phyloP scores from a whole-genome alignment of 2,888 invertebrate species.

The Ormyrus pomaceus region DNA sequence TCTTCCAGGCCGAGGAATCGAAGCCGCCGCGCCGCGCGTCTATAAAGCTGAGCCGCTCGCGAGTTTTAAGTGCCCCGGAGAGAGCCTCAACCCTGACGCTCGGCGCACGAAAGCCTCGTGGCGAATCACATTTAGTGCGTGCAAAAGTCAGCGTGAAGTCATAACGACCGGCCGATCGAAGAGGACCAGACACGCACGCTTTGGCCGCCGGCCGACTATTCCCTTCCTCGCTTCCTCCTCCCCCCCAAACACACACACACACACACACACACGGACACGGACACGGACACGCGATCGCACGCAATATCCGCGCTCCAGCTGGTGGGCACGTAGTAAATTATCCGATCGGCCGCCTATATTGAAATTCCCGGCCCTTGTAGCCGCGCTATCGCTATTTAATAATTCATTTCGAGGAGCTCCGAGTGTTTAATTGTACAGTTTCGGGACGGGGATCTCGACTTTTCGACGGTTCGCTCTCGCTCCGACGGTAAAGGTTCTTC shows the following conservation, averaged over 20 bases:
- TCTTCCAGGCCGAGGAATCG: too few relatives aligned
- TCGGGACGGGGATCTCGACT: too few relatives aligned
- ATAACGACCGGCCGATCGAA: constrained; percentile 69
- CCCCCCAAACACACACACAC: constrained; percentile 16
- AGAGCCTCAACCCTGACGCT: constrained; percentile 33
- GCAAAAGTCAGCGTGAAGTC: constrained; percentile 73
- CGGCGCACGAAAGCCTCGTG: constrained; percentile 70
- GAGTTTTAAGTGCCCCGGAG: too few relatives aligned
- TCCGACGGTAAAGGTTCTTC: too few relatives aligned
- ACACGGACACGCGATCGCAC: background rate
- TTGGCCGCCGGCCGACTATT: constrained; percentile 65
- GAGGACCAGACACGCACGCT: constrained; percentile 65
- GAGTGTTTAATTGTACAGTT: too few relatives aligned
- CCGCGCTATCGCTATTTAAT: background rate
- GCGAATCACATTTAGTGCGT: constrained; percentile 65
- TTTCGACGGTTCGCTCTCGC: too few relatives aligned
- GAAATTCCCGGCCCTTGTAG: background rate
- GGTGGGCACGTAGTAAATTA: background rate
- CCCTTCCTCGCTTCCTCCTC: too few relatives aligned
- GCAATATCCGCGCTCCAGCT: background rate
- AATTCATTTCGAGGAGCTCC: too few relatives aligned
- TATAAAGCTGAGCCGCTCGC: too few relatives aligned
- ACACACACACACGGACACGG: constrained; percentile 13
- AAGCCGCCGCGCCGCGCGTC: too few relatives aligned
- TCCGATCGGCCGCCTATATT: background rate